Base-by-base conservation (phyloP, 2,113 vertebrate genomes). In the Phainopepla nitens region DNA sequence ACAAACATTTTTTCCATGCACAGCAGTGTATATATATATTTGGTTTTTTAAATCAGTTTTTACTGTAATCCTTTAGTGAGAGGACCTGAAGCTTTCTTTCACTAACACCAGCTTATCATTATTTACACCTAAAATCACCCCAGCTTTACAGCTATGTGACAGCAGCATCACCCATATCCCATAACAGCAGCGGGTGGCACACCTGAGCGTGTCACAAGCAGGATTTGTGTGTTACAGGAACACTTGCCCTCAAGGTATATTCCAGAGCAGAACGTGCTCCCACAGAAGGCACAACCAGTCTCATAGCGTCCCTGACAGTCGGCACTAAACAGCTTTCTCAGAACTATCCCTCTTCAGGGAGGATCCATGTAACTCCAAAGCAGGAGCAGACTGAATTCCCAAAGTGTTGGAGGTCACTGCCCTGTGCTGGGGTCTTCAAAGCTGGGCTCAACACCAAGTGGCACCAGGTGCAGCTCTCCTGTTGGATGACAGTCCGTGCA, bases 121-220 rank as follows among this genome's bases (percentile, higher is more conserved):
- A 56, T 57, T 70, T n/a, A 25, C 31, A 22, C 17, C 29, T 61
- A 42, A 49, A 75, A 20, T 29, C 22, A 41, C 4, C 27, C 28
- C 49, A 42, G 51, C 11, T 82, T 60, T 60, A 51, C 2, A 12
- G 61, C 14, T 56, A 1, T 1, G 19, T 54, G 69, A 35, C 35
- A 66, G 31, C 4, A 57, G 12, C 42, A 27, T 28, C 42, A 36
- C 23, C 28, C 25, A 3, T 7, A 17, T 22, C 13, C 7, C 22
- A 19, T 11, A 49, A 20, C 12, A 41, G 65, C 45, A 51, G 45
- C 0, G 0, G 49, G 5, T 3, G 15, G n/a, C 9, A 33, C 0
- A 0, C 31, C 4, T 0, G 2, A 44, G 20, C 0, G 6, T 71
- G 25, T 35, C 50, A 29, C 49, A 42, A 36, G 36, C 50, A 35